Evolutionary conservation across 2,797 vertebrate genomes (phyloP), one percentile per base, ranked within the genome.

Genomic region (Kryptopterus vitreolus): DNA sequence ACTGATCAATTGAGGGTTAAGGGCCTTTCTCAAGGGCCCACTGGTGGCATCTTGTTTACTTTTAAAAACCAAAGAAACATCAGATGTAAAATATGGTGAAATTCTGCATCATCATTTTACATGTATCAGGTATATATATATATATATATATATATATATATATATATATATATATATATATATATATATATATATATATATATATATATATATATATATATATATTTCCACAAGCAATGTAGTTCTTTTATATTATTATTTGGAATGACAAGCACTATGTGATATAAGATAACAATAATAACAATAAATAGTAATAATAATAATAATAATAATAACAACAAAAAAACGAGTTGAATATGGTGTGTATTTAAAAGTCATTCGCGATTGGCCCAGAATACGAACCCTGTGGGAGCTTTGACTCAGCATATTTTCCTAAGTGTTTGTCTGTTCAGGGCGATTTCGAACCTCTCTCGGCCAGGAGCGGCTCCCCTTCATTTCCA

Each of bases 381-480:
- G n/a, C n/a, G n/a, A n/a, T n/a, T n/a, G n/a, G 24, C 33, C 81
- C 53, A 71, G 71, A 71, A 63, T 31, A 61, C 52, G 35, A 76
- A 55, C 75, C 46, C 31, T 76, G 80, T 35, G 77, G 53, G 38
- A 77, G 43, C 69, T 59, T 46, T 76, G 66, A 80, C 81, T 84
- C 83, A 83, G 82, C 81, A 77, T 50, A 50, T 83, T 79, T 81
- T 43, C 20, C 48, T 65, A 62, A 72, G 50, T 66, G 52, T 81
- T 33, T 57, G 57, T 80, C 46, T 77, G 69, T 80, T 48, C 18
- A 24, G 48, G 53, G 52, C 7, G 8, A 38, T 59, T 57, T 71
- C 52, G 75, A 65, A 58, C 29, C 69, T 31, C 46, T 58, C 29
- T 65, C 35, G 22, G 55, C 55, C 79, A 83, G 79, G 77, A 74